Evolutionary conservation across 2,113 vertebrate species (phyloP), one percentile per base, ranked within the genome.

Genomic region (Pachyramphus minor): DNA sequence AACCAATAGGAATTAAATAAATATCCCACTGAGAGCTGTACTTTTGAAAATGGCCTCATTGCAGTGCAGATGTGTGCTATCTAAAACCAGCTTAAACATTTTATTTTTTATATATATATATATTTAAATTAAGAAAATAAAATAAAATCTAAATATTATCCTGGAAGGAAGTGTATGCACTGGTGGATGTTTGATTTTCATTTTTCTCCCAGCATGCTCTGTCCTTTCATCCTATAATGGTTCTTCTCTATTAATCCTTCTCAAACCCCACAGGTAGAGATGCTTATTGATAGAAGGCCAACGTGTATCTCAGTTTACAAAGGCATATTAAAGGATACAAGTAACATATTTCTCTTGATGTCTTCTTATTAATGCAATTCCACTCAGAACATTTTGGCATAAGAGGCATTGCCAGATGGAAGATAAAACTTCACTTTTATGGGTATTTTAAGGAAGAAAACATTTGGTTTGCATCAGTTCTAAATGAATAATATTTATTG

Each of bases 1-100:
- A 98, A 98, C 97, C 96, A 98, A 98, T 97, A 98, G 0, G 77
- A 97, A 97, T 98, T 98, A 98, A 98, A 98, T 97, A 98, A 98
- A 97, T 96, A 97, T 78, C 98, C 98, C 96, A 98, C 98, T 96
- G 98, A 97, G 97, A 97, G 58, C 94, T 78, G 89, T 85, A 95
- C 96, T 97, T 97, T 97, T 97, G 97, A 97, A 97, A 97, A 98
- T 58, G 95, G 96, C 96, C 97, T 97, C 96, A 92, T 97, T 96
- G 94, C 91, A 18, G 80, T 97, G 87, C 97, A 98, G 97, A 98
- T 97, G 97, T 97, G 93, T 9, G 80, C 97, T 97, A 97, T 97
- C 97, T 98, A 95, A 93, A 96, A 97, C 93, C 63, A 89, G 94
- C 96, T 97, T 96, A 95, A 89, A 92, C 9, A 11, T 93, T 97